Evolutionary conservation across 30 jellyfish, hydroid and myxozoan genomes (phyloP), one percentile per base, ranked within the genome.

Genomic region (Chironex yamaguchii): DNA sequence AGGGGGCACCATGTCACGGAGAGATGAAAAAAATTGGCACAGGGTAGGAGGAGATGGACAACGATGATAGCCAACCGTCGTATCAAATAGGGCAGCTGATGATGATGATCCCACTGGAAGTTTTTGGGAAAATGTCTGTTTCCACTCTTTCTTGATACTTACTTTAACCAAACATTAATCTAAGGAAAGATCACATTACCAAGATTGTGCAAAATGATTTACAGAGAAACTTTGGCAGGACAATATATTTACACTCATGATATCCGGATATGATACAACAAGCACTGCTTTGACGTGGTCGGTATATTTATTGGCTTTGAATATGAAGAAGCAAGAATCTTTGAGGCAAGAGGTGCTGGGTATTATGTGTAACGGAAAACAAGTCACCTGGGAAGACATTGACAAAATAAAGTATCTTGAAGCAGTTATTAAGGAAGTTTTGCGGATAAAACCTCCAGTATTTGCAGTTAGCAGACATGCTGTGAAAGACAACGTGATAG

Each of bases 261-360:
- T 79, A 6, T 92, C 97, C 29, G 97, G 97, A 13, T 84, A 80
- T 80, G 97, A 89, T 28, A 89, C 97, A 2, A 79, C 97, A 11
- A 79, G 92, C 35, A 89, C 86, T 27, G 87, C 89, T 11, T 70
- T 89, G 48, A 79, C 91, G 20, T 89, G 97, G 97, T 69, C 86
- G n/a, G 52, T 89, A 65, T 81, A 68, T 50, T 76, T 89, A 4
- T 42, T 89, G 71, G 97, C 97, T 35, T 73, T 65, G 89, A 92
- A 89, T 31, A 86, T 67, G 0, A 81, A 63, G 1, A 49, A 76
- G 20, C 97, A 89, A 49, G 86, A 80, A 34, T 69, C 17, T 6
- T 9, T 17, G 9, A 42, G 58, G 17, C 13, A 42, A 42, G 58
- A 42, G 17, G 58, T 17, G 13, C 9, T 42, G 58, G 9, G 13